Evolutionary conservation across 2,888 invertebrate genomes (phyloP).

Genomic region (Idaea straminata): DNA sequence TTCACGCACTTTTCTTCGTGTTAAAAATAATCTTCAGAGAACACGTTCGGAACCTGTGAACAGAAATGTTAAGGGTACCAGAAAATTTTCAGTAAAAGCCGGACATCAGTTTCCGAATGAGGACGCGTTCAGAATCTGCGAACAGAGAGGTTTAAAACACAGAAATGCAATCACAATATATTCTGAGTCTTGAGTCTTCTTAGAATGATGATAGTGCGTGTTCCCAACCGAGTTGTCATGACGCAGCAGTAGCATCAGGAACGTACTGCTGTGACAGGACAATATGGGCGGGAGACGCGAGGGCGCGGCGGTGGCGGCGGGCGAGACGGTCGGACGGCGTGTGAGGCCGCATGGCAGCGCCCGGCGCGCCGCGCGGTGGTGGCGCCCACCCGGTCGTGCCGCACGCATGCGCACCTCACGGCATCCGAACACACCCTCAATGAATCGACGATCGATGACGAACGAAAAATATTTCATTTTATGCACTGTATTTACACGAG

Average conservation of each 20-base stretch:
- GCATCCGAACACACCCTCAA: constrained; percentile 61
- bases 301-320: constrained; percentile 65
- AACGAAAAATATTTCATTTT: constrained; percentile 75
- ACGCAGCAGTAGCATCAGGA: constrained; percentile 89
- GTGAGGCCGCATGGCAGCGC: constrained; percentile 68
- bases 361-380: constrained; percentile 42
- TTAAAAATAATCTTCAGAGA: constrained; percentile 11
- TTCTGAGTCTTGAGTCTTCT: constrained; percentile 20
- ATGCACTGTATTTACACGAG: constrained; percentile 39
- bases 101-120: not conserved
- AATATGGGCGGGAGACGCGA: constrained; percentile 89
- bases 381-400: constrained; percentile 57
- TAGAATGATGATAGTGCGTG: constrained; percentile 43
- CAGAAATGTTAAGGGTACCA: not conserved
- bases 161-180: constrained; percentile 6
- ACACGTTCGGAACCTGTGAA: constrained; percentile 9
- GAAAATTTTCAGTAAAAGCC: not conserved
- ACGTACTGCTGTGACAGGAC: constrained; percentile 99
- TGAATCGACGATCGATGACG: constrained; percentile 45
- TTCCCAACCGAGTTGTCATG: constrained; percentile 86
- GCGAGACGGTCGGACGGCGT: constrained; percentile 72
- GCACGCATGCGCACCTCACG: constrained; percentile 67
- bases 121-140: constrained; percentile 15
- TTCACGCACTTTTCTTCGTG: constrained; percentile 17
- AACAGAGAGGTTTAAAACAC: constrained; percentile 21